These are phyloP conservation scores for Xestobium rufovillosum DNA, from an alignment of 2,888 invertebrate species.

Conservation along the genomic window DNA sequence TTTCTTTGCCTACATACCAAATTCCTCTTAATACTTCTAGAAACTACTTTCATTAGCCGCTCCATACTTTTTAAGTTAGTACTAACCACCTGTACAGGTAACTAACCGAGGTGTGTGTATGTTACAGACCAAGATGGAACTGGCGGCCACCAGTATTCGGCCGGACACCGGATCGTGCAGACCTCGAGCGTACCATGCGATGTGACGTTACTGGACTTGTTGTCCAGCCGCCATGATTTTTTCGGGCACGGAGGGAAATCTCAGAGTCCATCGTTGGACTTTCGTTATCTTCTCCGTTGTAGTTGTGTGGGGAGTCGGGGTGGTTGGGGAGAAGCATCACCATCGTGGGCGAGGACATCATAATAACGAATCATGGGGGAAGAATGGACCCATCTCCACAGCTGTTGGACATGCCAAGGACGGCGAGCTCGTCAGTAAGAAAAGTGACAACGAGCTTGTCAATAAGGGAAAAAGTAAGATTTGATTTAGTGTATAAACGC, in stretches of 20 bases:
- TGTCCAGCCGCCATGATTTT: conserved; percentile 24
- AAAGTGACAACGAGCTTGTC: conserved; percentile 34
- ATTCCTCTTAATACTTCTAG: too few species aligned
- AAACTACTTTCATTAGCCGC: conserved; percentile 1
- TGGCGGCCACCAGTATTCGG: conserved; percentile 24
- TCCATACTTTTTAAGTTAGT: background rate
- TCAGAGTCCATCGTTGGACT: too few species aligned
- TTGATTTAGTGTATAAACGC: too few species aligned
- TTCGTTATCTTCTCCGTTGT: too few species aligned
- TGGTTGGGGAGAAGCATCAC: too few species aligned
- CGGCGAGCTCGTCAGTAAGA: conserved; percentile 18
- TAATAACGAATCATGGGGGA: too few species aligned
- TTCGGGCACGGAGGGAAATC: conserved; percentile 25
- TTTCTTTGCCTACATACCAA: too few species aligned
- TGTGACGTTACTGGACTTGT: conserved; percentile 23
- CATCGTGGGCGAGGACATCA: too few species aligned
- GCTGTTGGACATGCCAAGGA: conserved; percentile 9
- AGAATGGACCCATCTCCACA: background rate
- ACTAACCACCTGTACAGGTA: conserved; percentile 28
- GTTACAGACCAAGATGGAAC: conserved; percentile 20
- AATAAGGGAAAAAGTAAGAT: conserved; percentile 41
- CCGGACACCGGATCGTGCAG: conserved; percentile 21
- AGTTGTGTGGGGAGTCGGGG: too few species aligned
- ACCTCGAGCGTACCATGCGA: conserved; percentile 19
- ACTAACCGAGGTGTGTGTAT: conserved; percentile 28